Evolutionary conservation across 2,888 invertebrate genomes (phyloP).

Genomic region (Taenaris catops): DNA sequence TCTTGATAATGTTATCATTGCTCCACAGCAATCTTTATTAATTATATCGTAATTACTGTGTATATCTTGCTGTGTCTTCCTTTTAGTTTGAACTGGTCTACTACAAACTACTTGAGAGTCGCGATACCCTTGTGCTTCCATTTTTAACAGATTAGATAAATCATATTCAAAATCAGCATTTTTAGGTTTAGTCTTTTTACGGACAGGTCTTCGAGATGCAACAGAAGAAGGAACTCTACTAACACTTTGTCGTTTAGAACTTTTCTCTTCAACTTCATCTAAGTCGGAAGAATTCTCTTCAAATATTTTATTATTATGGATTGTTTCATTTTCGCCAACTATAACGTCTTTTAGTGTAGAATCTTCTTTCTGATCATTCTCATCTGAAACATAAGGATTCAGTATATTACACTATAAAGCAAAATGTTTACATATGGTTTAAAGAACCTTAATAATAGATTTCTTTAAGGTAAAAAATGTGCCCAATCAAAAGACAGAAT

Average conservation of each 20-base stretch:
- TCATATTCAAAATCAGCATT: constrained; percentile 87
- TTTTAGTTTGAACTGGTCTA: constrained; percentile 48
- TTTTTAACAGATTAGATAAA: constrained; percentile 78
- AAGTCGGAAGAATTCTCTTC: constrained; percentile 74
- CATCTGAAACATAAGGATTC: constrained; percentile 47
- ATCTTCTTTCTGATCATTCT: constrained; percentile 36
- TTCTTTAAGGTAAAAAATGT: too few species aligned
- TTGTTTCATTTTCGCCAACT: constrained; percentile 37
- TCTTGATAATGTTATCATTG: constrained; percentile 51
- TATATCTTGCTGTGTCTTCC: constrained; percentile 42
- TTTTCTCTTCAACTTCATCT: constrained; percentile 57
- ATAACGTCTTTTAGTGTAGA: constrained; percentile 33
- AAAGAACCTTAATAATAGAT: too few species aligned
- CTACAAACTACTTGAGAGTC: constrained; percentile 45
- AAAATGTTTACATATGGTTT: too few species aligned
- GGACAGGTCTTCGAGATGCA: constrained; percentile 77
- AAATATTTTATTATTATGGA: constrained; percentile 46
- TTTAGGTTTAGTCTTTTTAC: constrained; percentile 82
- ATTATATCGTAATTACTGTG: constrained; percentile 41
- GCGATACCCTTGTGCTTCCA: constrained; percentile 70
- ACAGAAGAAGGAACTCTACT: constrained; percentile 34
- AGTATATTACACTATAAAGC: too few species aligned
- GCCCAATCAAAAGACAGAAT: too few species aligned
- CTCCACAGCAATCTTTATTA: constrained; percentile 61
- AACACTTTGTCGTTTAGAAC: constrained; percentile 36